A percentile compares a stretch with the other conserved stretches of the same genome.
Evolutionary conservation across 2,113 vertebrate species (phyloP).

Genomic region (Porphyrio hochstetteri): DNA sequence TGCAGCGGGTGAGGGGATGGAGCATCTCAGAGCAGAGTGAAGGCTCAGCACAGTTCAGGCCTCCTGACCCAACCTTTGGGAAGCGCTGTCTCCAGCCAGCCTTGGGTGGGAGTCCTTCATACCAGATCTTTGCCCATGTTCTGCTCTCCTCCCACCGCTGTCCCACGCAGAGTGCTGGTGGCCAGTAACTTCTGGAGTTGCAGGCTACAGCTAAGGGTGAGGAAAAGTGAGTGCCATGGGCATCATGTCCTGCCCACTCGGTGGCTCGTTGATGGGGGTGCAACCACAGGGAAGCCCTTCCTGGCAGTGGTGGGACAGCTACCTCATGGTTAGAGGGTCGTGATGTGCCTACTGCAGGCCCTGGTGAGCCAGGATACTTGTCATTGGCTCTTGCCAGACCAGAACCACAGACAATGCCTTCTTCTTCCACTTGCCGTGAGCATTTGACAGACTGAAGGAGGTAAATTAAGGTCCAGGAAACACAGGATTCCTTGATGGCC

Average conservation of each 20-base stretch:
- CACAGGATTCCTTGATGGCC: background rate
- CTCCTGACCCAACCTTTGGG: background rate
- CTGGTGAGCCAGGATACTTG: background rate
- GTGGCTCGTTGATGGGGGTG: background rate
- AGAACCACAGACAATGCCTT: background rate
- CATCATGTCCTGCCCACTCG: background rate
- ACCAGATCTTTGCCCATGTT: background rate
- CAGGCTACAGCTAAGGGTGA: background rate
- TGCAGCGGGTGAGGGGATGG: rapidly evolving
- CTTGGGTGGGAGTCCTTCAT: background rate
- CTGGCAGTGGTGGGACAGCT: background rate
- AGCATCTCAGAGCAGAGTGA: background rate
- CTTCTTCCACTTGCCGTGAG: background rate
- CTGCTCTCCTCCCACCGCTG: background rate
- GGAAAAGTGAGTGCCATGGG: background rate
- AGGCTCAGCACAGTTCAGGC: background rate
- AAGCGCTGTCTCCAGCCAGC: background rate
- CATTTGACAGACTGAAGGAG: background rate
- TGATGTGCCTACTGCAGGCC: background rate
- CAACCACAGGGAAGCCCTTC: background rate
- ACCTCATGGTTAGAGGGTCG: background rate
- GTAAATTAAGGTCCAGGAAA: background rate
- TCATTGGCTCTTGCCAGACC: background rate
- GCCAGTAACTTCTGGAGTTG: background rate
- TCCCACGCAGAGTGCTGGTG: background rate